These are phyloP conservation scores for Balearica regulorum DNA, from an alignment of 2,797 vertebrate species.

Conservation along the genomic window DNA sequence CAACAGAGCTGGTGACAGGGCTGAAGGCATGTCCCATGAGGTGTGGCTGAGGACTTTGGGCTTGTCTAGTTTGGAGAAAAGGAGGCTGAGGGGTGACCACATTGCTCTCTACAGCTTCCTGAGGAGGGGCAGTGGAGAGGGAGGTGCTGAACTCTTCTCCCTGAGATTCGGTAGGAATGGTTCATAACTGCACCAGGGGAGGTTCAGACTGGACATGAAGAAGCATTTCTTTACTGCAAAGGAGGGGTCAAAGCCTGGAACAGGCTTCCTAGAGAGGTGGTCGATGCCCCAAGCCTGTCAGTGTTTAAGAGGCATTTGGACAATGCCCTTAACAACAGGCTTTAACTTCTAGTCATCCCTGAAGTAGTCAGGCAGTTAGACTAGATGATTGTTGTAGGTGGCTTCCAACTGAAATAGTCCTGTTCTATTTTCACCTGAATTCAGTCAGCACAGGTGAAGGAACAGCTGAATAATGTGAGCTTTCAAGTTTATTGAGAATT, in stretches of 20 bases:
- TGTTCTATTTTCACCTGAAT: background rate
- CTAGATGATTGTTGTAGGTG: background rate
- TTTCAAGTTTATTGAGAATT: background rate
- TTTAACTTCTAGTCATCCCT: background rate
- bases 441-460: background rate
- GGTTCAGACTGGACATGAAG: background rate
- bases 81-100: background rate
- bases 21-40: background rate
- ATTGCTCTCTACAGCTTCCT: background rate
- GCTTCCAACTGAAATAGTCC: background rate
- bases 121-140: background rate
- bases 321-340: background rate
- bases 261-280: background rate
- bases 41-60: background rate
- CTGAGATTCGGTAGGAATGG: background rate
- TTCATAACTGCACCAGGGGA: background rate
- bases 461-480: background rate
- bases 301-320: background rate
- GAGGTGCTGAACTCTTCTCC: background rate
- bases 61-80: background rate
- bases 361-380: background rate
- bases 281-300: accelerated
- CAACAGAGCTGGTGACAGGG: background rate
- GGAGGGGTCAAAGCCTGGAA: background rate
- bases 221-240: background rate